Percentiles rank a stretch among this genome's conserved stretches.
Evolutionary conservation across 2,797 vertebrate genomes (phyloP).

Genomic region (Poeciliopsis turneri): DNA sequence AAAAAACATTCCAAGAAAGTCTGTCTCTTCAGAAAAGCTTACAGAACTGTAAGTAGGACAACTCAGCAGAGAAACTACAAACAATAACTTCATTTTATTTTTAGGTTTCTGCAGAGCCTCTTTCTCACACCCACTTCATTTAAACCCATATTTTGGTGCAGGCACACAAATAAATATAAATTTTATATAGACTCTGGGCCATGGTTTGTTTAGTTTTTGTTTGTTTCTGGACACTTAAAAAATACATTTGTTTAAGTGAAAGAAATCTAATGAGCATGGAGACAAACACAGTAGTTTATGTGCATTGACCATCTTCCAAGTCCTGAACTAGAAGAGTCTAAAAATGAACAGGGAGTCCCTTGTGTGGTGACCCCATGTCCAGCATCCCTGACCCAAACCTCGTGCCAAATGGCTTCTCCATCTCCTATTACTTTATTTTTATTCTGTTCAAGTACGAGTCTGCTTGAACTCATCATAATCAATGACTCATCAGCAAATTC

Average conservation of each 20-base stretch:
- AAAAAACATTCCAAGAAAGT: not conserved
- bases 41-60: not conserved
- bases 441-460: not conserved
- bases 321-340: not conserved
- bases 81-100: not conserved
- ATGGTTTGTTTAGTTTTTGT: not conserved
- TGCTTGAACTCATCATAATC: not conserved
- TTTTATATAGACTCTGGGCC: not conserved
- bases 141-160: not conserved
- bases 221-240: not conserved
- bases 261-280: not conserved
- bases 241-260: not conserved
- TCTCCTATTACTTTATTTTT: not conserved
- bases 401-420: not conserved
- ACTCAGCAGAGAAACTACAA: not conserved
- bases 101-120: not conserved
- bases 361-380: not conserved
- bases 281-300: not conserved
- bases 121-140: not conserved
- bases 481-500: not conserved
- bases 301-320: not conserved
- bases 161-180: not conserved
- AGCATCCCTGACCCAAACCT: not conserved
- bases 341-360: not conserved
- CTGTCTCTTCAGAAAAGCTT: not conserved